Evolutionary conservation across 2,113 vertebrate species (phyloP), one percentile per base, ranked within the genome.

Genomic region (Podiceps cristatus): DNA sequence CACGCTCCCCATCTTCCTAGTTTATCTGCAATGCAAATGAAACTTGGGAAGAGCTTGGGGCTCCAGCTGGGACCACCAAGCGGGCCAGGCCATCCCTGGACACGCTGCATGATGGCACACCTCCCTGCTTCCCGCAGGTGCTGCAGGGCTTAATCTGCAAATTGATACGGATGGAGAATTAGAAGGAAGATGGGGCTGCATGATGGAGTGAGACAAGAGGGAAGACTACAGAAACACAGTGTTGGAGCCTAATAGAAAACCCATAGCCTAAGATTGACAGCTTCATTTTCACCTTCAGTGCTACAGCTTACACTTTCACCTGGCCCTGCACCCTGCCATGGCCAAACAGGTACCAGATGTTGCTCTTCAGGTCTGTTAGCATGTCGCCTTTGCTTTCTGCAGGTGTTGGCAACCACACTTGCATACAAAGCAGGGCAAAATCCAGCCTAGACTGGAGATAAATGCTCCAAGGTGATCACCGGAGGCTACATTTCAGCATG

Each of bases 141-240:
- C 92, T 93, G 86, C 75, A 73, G 56, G 69, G 37, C 82, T 86
- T 42, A 9, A 94, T 71, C 79, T 92, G 74, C 11, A 25, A 77
- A 86, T 77, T 90, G 87, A 87, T 79, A 93, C 96, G 85, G 84
- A 13, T 28, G 62, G 66, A 94, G 75, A 96, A 93, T 73, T 96
- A 97, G 18, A 31, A 89, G 62, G 91, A 93, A 97, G 82, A 93
- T 35, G 73, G 68, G 68, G 37, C 58, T 91, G 85, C 40, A 74
- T 18, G 24, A 86, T 72, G 55, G 55, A 75, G 52, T 71, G 94
- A 71, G n/a, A 35, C 71, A 81, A 55, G 71, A 88, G 55, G 42
- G 10, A 89, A 96, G 37, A 53, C 66, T 88, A 67, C 18, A 22
- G 94, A 93, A 29, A 93, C 23, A 80, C n/a, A 94, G 37, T 8